Evolutionary conservation across 2,797 vertebrate species (phyloP), one percentile per base, ranked within the genome.

Genomic region (Capromys pilorides): DNA sequence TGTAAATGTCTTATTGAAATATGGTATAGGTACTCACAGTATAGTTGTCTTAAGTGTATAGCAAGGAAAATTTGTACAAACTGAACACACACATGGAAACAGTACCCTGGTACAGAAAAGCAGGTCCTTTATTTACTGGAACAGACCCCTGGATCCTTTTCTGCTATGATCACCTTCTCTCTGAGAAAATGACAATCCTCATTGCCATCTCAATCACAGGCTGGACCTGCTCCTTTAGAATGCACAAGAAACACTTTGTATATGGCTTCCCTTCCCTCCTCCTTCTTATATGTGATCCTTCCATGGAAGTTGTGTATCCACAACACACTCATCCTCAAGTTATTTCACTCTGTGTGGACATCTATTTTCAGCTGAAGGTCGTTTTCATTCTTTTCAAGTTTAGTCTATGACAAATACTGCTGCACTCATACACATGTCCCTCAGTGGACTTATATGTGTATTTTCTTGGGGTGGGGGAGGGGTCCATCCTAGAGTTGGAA

Each of bases 181-280:
- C n/a, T 64, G 4, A 1, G 36, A 39, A 36, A 33, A 5, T 19
- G 41, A 5, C 11, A 19, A 12, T 88, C 49, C 12, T 61, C 11
- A 0, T 2, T 39, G 78, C 22, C 19, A 0, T 8, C 33, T 2
- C 1, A 51, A 19, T n/a, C 0, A 12, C 24, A 28, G 39, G 1
- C 41, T 36, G 5, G 28, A 3, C 69, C 73, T 88, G 31, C 36
- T 7, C 19, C 71, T 39, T 75, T 28, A 51, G 45, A 92, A 59
- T 6, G 4, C 16, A 45, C 45, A 0, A 3, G 5, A 8, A 33
- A 11, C 22, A 49, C 26, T 36, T 54, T 11, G 14, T 57, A 2
- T 41, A 31, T 33, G 33, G 13, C 31, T 28, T 13, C 31, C 31
- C 16, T 62, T 22, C 8, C 14, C 45, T 89, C 61, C 77, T 10